A percentile compares a stretch with the other conserved stretches of the same genome.
Conservation (phyloP, 1,140 invertebrate species). For the Bombus cullumanus region DNA sequence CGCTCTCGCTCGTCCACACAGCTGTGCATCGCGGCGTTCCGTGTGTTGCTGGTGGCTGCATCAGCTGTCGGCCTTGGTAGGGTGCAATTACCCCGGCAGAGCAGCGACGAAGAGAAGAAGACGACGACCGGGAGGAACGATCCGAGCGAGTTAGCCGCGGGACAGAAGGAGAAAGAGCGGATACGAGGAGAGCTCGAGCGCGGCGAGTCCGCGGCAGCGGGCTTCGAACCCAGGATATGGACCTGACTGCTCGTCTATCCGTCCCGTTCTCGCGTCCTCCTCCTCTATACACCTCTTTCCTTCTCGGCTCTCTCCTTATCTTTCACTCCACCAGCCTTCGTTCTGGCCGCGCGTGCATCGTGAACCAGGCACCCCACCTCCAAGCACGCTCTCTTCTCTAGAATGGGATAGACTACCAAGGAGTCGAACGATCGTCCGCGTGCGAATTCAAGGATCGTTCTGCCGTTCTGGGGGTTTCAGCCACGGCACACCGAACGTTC, state of each 20-base stretch:
- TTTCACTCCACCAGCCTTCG: too few relatives aligned
- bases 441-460: too few relatives aligned
- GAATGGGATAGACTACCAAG: neutral
- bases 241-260: conserved; percentile 57
- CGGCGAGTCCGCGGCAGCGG: conserved; percentile 48
- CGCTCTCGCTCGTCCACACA: conserved; percentile 60
- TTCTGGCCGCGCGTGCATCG: too few relatives aligned
- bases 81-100: conserved; percentile 81
- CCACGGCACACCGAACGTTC: too few relatives aligned
- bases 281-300: neutral
- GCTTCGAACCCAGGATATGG: conserved; percentile 64
- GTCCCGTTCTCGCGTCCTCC: conserved; percentile 15
- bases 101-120: conserved; percentile 71
- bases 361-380: too few relatives aligned
- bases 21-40: conserved; percentile 69
- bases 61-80: conserved; percentile 83
- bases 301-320: neutral
- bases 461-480: too few relatives aligned
- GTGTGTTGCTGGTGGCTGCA: conserved; percentile 74
- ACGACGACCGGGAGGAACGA: conserved; percentile 50
- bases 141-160: conserved; percentile 30
- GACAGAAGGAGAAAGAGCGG: conserved; percentile 14
- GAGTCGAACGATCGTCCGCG: too few relatives aligned
- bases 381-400: neutral
- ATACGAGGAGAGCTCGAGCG: conserved; percentile 15